Evolutionary conservation across 2,888 invertebrate species (phyloP), one percentile per base, ranked within the genome.

Genomic region (Drosophila phalerata): DNA sequence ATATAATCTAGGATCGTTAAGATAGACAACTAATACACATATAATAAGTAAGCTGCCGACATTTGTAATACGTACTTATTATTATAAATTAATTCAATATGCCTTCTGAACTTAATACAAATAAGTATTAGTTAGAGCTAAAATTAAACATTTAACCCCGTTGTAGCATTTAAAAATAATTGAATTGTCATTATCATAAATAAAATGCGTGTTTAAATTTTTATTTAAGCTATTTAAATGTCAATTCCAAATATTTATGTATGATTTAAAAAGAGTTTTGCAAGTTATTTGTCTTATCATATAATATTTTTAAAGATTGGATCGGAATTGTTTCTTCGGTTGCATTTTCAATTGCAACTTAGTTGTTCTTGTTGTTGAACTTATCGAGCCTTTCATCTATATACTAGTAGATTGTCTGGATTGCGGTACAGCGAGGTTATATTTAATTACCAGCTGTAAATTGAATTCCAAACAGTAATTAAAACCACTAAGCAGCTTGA

Each of bases 381-480:
- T 65, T 48, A 52, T 45, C 25, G 53, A 57, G 67, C 53, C 73
- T 72, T 56, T 49, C 57, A 61, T 19, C 61, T 25, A 43, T 40
- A 13, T 40, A 5, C 9, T 38, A 28, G 37, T 25, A 15, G 45
- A 17, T 22, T 63, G 37, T 40, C 62, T 25, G 34, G 30, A 37
- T 66, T 66, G 73, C 53, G 55, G 40, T 58, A 45, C 51, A 47
- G 17, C 67, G 47, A 53, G 79, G 42, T 37, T 77, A 42, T 40
- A 60, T 63, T 52, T 66, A 73, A 67, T 67, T 52, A 25, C 55
- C 32, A 17, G 48, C 52, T 53, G 64, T 77, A 42, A 60, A 65
- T 43, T 55, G 13, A 65, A 66, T 66, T 72, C 49, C 61, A 22
- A 67, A 42, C 47, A 19, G 56, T 78, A 68, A 75, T 75, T 78